Percentiles rank a stretch among this genome's conserved stretches.
phyloP scores from a whole-genome alignment of 2,113 vertebrate genomes.

The Thinocorus orbignyianus region DNA sequence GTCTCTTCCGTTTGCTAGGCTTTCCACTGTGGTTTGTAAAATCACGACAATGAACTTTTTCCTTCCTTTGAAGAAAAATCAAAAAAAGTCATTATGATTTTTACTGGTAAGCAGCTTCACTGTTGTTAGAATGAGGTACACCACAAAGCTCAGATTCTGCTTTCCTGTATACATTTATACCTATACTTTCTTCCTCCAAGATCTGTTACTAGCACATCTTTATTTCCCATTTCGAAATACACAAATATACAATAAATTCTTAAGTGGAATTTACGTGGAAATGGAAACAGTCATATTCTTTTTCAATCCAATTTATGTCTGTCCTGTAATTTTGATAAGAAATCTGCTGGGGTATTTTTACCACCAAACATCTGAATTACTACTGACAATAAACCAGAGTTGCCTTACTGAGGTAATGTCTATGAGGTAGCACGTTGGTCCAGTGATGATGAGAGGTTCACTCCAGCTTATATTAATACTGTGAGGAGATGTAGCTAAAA shows the following conservation, averaged over 20 bases:
- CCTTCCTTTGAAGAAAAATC: background rate
- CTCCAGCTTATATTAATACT: constrained; percentile 86
- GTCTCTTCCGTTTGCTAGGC: background rate
- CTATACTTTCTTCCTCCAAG: background rate
- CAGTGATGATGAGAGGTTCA: constrained; percentile 85
- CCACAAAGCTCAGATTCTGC: background rate
- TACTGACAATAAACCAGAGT: background rate
- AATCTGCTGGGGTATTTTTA: background rate
- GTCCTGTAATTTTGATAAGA: background rate
- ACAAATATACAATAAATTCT: background rate
- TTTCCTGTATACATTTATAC: background rate
- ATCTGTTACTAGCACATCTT: background rate
- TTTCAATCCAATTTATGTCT: background rate
- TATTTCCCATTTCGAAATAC: background rate
- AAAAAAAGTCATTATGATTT: background rate
- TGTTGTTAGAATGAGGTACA: background rate
- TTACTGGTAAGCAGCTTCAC: background rate
- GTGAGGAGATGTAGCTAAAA: constrained; percentile 79
- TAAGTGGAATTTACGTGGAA: background rate
- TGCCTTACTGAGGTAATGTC: constrained; percentile 80
- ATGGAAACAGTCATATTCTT: background rate
- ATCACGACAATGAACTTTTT: background rate
- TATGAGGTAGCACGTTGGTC: constrained; percentile 90
- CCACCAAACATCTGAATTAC: background rate
- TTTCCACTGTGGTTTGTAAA: background rate